Conservation (phyloP, 2,113 vertebrate genomes). For the Platysteira castanea region DNA sequence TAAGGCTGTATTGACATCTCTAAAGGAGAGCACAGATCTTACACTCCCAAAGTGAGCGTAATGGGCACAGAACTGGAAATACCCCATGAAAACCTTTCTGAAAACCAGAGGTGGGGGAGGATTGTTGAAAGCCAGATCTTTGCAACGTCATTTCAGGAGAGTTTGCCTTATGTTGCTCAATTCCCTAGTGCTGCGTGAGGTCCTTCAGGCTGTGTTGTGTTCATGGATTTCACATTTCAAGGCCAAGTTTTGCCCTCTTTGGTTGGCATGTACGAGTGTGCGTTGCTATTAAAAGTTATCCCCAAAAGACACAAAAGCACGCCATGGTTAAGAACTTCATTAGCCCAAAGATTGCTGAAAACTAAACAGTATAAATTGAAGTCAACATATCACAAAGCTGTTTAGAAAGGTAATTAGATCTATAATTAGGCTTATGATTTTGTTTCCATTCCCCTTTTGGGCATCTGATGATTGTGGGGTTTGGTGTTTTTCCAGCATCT, state of each 20-base stretch:
- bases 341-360: slow-evolving; percentile 17
- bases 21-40: background rate
- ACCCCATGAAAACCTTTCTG: background rate
- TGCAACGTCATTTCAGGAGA: background rate
- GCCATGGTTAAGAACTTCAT: background rate
- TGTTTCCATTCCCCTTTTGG: slow-evolving; percentile 47
- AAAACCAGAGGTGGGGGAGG: background rate
- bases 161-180: background rate
- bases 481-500: slow-evolving; percentile 51
- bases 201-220: background rate
- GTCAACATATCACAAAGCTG: slow-evolving; percentile 43
- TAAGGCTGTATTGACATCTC: background rate
- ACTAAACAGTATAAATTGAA: slow-evolving; percentile 31
- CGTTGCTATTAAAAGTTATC: background rate
- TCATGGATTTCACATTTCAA: background rate
- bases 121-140: background rate
- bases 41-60: background rate
- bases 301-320: background rate
- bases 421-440: background rate
- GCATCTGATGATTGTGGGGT: slow-evolving; percentile 20
- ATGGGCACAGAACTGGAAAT: background rate
- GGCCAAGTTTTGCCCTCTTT: background rate
- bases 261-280: background rate
- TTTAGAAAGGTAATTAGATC: slow-evolving; percentile 44
- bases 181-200: background rate